Percentiles rank a stretch among this genome's conserved stretches.
phyloP scores from a whole-genome alignment of 1,140 invertebrate species.

The Heliconius nattereri region DNA sequence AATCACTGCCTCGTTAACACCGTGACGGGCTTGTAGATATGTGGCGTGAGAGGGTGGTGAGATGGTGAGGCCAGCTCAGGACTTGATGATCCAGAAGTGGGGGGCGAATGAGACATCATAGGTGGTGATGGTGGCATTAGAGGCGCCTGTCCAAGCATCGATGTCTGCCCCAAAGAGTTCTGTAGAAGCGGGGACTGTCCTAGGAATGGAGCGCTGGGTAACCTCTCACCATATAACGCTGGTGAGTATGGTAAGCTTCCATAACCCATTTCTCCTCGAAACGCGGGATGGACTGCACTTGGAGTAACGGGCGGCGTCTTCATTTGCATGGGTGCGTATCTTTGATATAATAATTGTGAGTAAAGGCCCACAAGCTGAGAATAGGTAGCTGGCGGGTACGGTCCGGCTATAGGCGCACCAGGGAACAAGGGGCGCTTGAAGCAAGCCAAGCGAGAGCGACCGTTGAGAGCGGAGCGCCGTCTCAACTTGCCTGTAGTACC shows the following conservation, averaged over 20 bases:
- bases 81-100: conserved; percentile 64
- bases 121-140: conserved; percentile 60
- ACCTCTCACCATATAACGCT: conserved; percentile 57
- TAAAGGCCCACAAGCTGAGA: conserved; percentile 74
- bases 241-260: conserved; percentile 59
- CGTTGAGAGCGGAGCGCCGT: conserved; percentile 92
- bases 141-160: conserved; percentile 52
- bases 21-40: conserved; percentile 74
- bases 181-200: conserved; percentile 53
- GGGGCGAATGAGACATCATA: conserved; percentile 58
- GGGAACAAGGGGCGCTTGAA: conserved; percentile 88
- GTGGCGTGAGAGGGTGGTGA: conserved; percentile 67
- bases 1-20: conserved; percentile 70
- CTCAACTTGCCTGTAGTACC: conserved; percentile 97
- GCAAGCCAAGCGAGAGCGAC: conserved; percentile 91
- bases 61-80: conserved; percentile 65
- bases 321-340: conserved; percentile 74
- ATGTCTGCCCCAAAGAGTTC: conserved; percentile 39
- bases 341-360: conserved; percentile 77
- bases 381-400: conserved; percentile 78
- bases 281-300: conserved; percentile 67
- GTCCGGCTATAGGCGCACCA: conserved; percentile 73
- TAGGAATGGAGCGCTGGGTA: conserved; percentile 56
- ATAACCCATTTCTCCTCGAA: conserved; percentile 62
- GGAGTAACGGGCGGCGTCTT: conserved; percentile 64